phyloP scores from a whole-genome alignment of 1,140 invertebrate genomes.

The Drosophila bifasciata region DNA sequence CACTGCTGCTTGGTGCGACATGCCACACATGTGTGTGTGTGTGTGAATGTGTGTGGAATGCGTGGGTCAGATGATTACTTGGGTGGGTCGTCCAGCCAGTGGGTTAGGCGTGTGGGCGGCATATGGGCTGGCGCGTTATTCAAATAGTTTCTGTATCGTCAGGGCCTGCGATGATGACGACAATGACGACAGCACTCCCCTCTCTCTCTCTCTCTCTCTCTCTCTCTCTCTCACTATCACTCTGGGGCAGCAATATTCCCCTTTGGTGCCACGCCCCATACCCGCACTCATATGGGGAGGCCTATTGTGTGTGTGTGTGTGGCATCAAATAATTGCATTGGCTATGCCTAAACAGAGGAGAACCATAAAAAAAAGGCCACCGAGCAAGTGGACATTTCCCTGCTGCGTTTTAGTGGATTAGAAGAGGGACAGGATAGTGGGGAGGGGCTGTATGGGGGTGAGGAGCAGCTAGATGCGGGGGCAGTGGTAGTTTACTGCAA shows the following conservation, averaged over 20 bases:
- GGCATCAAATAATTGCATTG: slow-evolving; percentile 77
- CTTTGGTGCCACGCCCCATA: slow-evolving; percentile 20
- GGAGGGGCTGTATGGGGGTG: not conserved
- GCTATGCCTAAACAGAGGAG: slow-evolving; percentile 59
- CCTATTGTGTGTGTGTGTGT: slow-evolving; percentile 46
- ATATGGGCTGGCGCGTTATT: slow-evolving; percentile 69
- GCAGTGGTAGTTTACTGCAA: slow-evolving; percentile 15
- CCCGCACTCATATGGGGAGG: slow-evolving; percentile 14
- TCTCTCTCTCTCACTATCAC: too few species aligned
- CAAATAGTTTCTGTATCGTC: slow-evolving; percentile 73
- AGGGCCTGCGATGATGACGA: slow-evolving; percentile 40
- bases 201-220: too few species aligned
- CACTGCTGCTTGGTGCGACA: not conserved
- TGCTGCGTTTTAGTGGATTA: too few species aligned
- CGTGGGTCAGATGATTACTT: slow-evolving; percentile 13
- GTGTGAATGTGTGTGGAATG: slow-evolving; percentile 3
- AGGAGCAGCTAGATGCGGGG: too few species aligned
- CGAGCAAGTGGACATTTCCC: slow-evolving; percentile 5
- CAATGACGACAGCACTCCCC: slow-evolving; percentile 47
- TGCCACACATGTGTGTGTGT: slow-evolving; percentile 18
- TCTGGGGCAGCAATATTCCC: slow-evolving; percentile 66
- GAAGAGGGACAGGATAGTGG: not conserved
- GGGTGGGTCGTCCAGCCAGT: not conserved
- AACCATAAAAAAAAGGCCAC: slow-evolving; percentile 15
- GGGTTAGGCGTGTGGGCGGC: slow-evolving; percentile 13